A percentile compares a stretch with the other conserved stretches of the same genome.
Conservation (phyloP, 1,140 invertebrate species). For the Pogonomyrmex barbatus region DNA sequence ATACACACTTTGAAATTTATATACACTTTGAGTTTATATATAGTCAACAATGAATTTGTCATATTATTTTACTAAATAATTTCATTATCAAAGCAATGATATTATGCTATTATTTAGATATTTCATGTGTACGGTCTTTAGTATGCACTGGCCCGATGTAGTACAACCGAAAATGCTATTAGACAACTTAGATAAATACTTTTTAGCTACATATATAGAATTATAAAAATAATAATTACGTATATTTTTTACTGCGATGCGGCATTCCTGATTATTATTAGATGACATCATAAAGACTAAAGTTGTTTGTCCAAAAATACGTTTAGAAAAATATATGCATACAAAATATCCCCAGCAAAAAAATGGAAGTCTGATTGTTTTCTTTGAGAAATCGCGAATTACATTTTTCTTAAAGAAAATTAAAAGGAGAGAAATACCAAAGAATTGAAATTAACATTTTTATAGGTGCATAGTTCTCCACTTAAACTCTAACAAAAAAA, state of each 20-base stretch:
- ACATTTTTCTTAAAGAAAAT: conserved; percentile 22
- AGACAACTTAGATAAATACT: conserved; percentile 57
- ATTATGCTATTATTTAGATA: too few species aligned
- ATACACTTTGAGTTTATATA: too few species aligned
- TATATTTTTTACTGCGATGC: conserved; percentile 62
- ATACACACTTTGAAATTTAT: too few species aligned
- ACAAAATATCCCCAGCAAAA: conserved; percentile 8
- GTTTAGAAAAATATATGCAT: conserved; percentile 1
- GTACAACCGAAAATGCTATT: too few species aligned
- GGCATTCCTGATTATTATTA: conserved; percentile 37
- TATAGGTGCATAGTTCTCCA: conserved; percentile 10
- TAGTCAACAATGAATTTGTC: too few species aligned
- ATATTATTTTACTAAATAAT: too few species aligned
- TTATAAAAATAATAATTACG: conserved; percentile 36
- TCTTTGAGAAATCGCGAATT: conserved; percentile 24
- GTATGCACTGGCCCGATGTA: too few species aligned
- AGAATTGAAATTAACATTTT: conserved; percentile 40
- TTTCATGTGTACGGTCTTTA: too few species aligned
- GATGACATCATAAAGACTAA: conserved; percentile 64
- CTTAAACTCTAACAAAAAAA: conserved; percentile 15
- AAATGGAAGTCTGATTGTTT: neutral
- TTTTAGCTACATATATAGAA: conserved; percentile 67
- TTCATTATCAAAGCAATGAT: too few species aligned
- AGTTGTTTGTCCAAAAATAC: conserved; percentile 58
- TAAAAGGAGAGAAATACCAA: conserved; percentile 15